These are phyloP conservation scores for Synanthedon andrenaeformis DNA, from an alignment of 2,888 invertebrate genomes.

Conservation along the genomic window DNA sequence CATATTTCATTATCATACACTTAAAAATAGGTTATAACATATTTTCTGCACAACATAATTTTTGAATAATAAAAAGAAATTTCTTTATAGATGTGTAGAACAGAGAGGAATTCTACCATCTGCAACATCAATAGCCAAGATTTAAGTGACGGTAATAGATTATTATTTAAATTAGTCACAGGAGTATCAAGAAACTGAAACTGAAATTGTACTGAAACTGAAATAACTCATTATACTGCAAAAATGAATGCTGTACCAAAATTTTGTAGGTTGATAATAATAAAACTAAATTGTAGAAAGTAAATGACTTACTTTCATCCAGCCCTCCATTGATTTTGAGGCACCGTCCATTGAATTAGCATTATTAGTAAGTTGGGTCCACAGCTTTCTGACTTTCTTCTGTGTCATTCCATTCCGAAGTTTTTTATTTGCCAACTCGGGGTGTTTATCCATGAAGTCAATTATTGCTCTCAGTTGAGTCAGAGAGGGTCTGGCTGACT, in stretches of 20 bases:
- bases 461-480: conserved; percentile 42
- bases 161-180: too few species aligned
- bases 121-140: too few species aligned
- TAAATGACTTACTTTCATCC: conserved; percentile 41
- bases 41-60: too few species aligned
- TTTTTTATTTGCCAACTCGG: conserved; percentile 39
- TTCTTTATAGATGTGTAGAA: too few species aligned
- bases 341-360: conserved; percentile 41
- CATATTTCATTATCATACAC: not conserved
- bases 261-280: not conserved
- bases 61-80: too few species aligned
- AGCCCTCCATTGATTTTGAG: conserved; percentile 42
- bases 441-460: conserved; percentile 45
- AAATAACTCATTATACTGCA: too few species aligned
- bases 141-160: too few species aligned
- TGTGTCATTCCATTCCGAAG: conserved; percentile 31
- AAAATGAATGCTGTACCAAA: too few species aligned
- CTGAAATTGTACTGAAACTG: too few species aligned
- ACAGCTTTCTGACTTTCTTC: conserved; percentile 38
- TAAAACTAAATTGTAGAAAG: not conserved
- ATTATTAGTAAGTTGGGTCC: conserved; percentile 37
- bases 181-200: too few species aligned
- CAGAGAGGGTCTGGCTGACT: conserved; percentile 41
- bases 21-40: not conserved
- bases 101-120: too few species aligned